These are phyloP conservation scores for Drosophila littoralis DNA, from an alignment of 1,140 invertebrate species.

Conservation along the genomic window DNA sequence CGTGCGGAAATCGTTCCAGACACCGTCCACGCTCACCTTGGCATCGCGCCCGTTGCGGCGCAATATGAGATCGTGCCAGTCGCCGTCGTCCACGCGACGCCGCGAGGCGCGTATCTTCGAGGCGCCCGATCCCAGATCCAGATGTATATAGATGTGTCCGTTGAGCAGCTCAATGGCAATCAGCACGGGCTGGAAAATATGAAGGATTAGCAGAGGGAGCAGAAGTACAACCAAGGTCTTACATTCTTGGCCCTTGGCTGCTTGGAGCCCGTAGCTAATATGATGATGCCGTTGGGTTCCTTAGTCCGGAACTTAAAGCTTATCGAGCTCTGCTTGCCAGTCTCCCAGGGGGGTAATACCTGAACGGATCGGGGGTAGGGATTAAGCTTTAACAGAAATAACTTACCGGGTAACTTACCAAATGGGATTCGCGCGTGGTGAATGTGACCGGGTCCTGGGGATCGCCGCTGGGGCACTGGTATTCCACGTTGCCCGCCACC, in stretches of 20 bases:
- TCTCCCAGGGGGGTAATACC: constrained; percentile 94
- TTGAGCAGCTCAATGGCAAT: constrained; percentile 97
- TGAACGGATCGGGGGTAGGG: constrained; percentile 83
- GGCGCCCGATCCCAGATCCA: constrained; percentile 96
- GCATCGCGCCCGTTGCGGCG: constrained; percentile 92
- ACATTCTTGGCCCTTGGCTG: constrained; percentile 87
- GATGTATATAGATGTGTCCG: constrained; percentile 95
- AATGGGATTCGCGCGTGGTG: constrained; percentile 94
- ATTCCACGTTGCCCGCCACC: constrained; percentile 94
- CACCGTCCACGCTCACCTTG: constrained; percentile 94
- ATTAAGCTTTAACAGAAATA: no score
- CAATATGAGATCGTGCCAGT: constrained; percentile 95
- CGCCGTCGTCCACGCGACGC: constrained; percentile 93
- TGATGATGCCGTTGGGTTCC: constrained; percentile 96
- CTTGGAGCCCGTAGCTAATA: constrained; percentile 94
- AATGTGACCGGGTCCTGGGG: constrained; percentile 95
- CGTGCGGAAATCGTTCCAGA: constrained; percentile 95
- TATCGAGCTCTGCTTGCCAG: constrained; percentile 93
- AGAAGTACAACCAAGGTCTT: constrained; percentile 16
- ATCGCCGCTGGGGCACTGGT: constrained; percentile 94
- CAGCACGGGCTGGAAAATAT: constrained; percentile 89
- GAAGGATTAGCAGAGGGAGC: background rate
- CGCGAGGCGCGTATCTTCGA: constrained; percentile 93
- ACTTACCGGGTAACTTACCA: constrained; percentile 86
- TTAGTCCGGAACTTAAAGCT: constrained; percentile 97